These are phyloP conservation scores for Drosophila anomalata DNA, from an alignment of 2,888 invertebrate genomes.

Conservation along the genomic window DNA sequence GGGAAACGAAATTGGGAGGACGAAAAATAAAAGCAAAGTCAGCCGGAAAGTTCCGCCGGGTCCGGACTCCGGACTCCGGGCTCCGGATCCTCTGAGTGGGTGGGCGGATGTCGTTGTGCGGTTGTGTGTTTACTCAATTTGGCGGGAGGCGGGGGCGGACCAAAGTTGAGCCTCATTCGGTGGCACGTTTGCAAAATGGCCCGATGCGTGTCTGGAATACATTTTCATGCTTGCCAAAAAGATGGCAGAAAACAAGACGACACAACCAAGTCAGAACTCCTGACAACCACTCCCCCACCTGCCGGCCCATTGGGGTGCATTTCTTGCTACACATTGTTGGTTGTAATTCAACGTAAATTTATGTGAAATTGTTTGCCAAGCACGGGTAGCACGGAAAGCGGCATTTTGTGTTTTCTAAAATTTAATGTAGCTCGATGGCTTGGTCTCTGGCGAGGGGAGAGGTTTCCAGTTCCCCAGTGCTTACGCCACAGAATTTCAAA, in stretches of 20 bases:
- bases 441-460: conserved; percentile 5
- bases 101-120: conserved; percentile 66
- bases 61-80: conserved; percentile 13
- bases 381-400: conserved; percentile 44
- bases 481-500: conserved; percentile 50
- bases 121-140: conserved; percentile 42
- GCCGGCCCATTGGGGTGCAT: conserved; percentile 52
- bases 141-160: conserved; percentile 21
- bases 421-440: conserved; percentile 52
- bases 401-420: conserved; percentile 71
- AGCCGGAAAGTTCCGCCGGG: conserved; percentile 51
- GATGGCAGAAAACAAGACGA: conserved; percentile 34
- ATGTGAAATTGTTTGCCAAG: conserved; percentile 68
- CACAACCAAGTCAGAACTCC: conserved; percentile 41
- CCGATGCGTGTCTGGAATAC: conserved; percentile 83
- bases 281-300: conserved; percentile 8
- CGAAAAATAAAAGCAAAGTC: conserved; percentile 50
- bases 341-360: conserved; percentile 66
- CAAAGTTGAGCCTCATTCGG: conserved; percentile 68
- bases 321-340: conserved; percentile 57
- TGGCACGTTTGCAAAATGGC: conserved; percentile 83
- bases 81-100: conserved; percentile 41
- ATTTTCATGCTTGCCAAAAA: conserved; percentile 77
- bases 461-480: conserved; percentile 20
- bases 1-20: conserved; percentile 25